phyloP scores from a whole-genome alignment of 2,113 vertebrate genomes.

The Entomyzon cyanotis region DNA sequence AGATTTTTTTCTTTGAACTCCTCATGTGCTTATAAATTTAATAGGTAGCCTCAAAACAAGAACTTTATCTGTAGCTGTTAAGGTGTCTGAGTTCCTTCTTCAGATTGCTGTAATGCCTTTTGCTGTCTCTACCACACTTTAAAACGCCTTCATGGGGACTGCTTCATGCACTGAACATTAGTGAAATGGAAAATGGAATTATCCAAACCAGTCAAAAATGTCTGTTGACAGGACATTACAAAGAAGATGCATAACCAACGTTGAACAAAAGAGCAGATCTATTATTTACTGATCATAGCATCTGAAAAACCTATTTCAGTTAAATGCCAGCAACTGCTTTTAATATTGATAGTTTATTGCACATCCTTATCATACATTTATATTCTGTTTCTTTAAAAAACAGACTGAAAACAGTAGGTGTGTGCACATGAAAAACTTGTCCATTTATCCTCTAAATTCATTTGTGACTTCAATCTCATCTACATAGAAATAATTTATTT shows the following conservation, averaged over 20 bases:
- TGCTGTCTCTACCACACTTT: neutral
- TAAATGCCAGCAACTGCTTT: neutral
- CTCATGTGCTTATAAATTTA: neutral
- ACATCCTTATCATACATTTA: neutral
- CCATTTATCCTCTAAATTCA: neutral
- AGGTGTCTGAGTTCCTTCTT: neutral
- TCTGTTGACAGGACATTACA: neutral
- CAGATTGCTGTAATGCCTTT: neutral
- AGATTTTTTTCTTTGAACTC: neutral
- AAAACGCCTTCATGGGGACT: neutral
- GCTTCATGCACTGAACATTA: neutral
- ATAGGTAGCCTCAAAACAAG: neutral
- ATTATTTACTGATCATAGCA: neutral
- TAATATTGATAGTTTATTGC: neutral
- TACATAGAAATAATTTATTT: neutral
- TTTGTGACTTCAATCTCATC: neutral
- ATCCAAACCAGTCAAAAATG: neutral
- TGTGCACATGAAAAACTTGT: neutral
- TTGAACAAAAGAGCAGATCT: neutral
- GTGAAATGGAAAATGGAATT: neutral
- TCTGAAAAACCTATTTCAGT: neutral
- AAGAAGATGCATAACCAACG: neutral
- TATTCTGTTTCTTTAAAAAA: neutral
- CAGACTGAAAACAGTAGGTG: neutral
- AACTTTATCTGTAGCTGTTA: neutral